Percentiles rank a stretch among this genome's conserved stretches.
These are phyloP conservation scores for Piliocolobus tephrosceles DNA, from an alignment of 2,113 vertebrate genomes.

Conservation along the genomic window DNA sequence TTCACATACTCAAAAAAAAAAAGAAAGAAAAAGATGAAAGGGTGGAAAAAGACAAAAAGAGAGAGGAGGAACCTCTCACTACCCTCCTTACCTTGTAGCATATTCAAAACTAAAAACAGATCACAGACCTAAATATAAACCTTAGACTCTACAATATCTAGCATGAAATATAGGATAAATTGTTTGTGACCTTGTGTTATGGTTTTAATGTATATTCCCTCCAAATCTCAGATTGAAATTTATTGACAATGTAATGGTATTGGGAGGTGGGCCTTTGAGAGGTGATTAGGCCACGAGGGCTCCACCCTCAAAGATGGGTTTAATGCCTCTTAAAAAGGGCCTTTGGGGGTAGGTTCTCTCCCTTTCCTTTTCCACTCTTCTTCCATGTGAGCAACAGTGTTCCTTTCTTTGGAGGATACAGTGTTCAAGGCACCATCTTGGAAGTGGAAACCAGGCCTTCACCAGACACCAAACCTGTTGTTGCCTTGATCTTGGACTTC, in stretches of 20 bases:
- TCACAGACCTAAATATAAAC: not conserved
- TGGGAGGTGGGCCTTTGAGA: not conserved
- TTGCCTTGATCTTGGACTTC: not conserved
- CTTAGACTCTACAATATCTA: not conserved
- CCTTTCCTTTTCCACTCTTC: not conserved
- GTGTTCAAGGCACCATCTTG: not conserved
- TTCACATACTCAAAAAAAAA: not conserved
- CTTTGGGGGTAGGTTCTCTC: not conserved
- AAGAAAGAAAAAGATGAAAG: not conserved
- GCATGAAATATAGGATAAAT: not conserved
- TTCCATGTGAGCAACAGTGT: not conserved
- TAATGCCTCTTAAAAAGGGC: not conserved
- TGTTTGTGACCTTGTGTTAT: slow-evolving; percentile 24
- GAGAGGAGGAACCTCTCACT: not conserved
- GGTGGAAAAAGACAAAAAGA: not conserved
- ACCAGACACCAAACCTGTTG: not conserved
- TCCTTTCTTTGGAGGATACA: not conserved
- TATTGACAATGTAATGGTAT: not conserved
- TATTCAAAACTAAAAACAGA: slow-evolving; percentile 8
- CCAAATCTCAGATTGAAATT: not conserved
- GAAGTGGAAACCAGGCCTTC: not conserved
- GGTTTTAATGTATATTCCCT: not conserved
- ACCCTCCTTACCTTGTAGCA: not conserved
- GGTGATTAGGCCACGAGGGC: not conserved
- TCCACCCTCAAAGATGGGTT: not conserved